A percentile compares a stretch with the other conserved stretches of the same genome.
These are phyloP conservation scores for Podocnemis expansa DNA, from an alignment of 2,113 vertebrate genomes.

Conservation along the genomic window DNA sequence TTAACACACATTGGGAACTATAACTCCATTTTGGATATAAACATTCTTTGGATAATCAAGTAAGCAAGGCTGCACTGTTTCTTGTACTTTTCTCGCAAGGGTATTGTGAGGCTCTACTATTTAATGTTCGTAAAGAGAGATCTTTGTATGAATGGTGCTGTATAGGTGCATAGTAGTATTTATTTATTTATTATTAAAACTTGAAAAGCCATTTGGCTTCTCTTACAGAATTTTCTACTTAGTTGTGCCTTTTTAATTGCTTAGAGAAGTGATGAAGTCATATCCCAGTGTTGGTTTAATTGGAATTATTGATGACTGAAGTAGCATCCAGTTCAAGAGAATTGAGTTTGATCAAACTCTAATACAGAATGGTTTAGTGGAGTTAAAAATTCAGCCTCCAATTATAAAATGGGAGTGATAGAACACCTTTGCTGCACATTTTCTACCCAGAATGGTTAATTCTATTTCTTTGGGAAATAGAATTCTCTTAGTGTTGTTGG, in stretches of 20 bases:
- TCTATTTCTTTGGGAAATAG: slow-evolving; percentile 24
- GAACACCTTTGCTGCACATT: not conserved
- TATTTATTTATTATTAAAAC: slow-evolving; percentile 21
- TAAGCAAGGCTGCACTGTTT: not conserved
- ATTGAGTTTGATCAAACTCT: slow-evolving; percentile 67
- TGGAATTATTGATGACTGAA: slow-evolving; percentile 75
- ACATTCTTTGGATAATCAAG: not conserved
- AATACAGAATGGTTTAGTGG: slow-evolving; percentile 37
- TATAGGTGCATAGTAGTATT: not conserved
- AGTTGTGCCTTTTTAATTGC: slow-evolving; percentile 74
- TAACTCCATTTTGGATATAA: not conserved
- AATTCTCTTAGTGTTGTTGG: not conserved
- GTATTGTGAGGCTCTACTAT: not conserved
- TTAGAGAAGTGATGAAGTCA: slow-evolving; percentile 42
- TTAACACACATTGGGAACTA: not conserved
- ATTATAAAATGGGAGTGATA: slow-evolving; percentile 19
- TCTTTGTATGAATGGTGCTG: not conserved
- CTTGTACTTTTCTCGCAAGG: not conserved
- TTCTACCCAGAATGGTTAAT: slow-evolving; percentile 1
- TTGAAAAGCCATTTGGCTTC: slow-evolving; percentile 44
- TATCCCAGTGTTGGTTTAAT: slow-evolving; percentile 71
- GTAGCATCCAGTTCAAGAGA: slow-evolving; percentile 52
- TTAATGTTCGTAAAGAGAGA: not conserved
- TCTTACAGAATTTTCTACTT: slow-evolving; percentile 52
- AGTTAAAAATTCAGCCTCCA: slow-evolving; percentile 47